Conservation (phyloP, 2,888 invertebrate genomes). For the Harpagoxenus sublaevis region DNA sequence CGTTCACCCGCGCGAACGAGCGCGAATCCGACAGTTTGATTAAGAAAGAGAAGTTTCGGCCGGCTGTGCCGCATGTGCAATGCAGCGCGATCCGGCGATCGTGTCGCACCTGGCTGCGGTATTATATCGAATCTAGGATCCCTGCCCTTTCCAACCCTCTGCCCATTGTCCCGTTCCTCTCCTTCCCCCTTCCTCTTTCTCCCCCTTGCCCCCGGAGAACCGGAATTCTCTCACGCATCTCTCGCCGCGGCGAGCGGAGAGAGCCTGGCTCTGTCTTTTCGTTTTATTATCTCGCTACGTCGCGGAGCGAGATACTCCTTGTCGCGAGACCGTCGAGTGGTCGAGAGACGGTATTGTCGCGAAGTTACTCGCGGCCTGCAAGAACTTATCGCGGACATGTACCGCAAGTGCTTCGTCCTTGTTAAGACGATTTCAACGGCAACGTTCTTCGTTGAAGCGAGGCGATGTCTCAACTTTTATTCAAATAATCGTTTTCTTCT, state of each 20-base stretch:
- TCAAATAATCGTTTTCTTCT: neutral
- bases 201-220: neutral
- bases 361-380: constrained; percentile 14
- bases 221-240: constrained; percentile 22
- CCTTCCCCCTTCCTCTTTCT: neutral
- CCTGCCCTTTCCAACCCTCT: constrained; percentile 44
- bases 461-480: constrained; percentile 9
- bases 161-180: constrained; percentile 28
- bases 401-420: neutral
- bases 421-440: neutral
- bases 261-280: neutral
- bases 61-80: constrained; percentile 56
- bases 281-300: constrained; percentile 41
- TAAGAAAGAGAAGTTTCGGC: constrained; percentile 53
- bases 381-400: constrained; percentile 27
- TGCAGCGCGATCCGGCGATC: constrained; percentile 15
- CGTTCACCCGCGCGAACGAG: constrained; percentile 25
- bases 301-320: constrained; percentile 15
- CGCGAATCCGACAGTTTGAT: constrained; percentile 62
- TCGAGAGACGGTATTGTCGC: constrained; percentile 24
- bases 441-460: constrained; percentile 1
- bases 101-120: constrained; percentile 49
- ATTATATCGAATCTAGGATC: constrained; percentile 33
- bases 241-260: neutral
- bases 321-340: neutral